Base-by-base conservation (phyloP, 2,113 vertebrate genomes). In the Rissa tridactyla region DNA sequence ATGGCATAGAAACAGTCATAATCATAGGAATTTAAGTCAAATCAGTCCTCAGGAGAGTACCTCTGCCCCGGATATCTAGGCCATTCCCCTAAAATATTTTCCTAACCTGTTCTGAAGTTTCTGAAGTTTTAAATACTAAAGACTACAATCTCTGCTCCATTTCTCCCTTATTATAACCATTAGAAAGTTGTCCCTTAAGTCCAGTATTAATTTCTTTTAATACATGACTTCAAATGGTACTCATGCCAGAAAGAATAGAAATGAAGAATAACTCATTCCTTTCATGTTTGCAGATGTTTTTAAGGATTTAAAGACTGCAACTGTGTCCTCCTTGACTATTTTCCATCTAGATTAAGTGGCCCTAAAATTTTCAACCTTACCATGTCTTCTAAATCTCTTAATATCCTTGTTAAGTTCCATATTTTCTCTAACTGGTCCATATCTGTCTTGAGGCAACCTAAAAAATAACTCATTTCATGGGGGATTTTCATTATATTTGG, bases 131-230 rank as follows among this genome's bases (percentile, higher is more conserved):
- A 29, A 66, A 25, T 83, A 51, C 40, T 78, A 52, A 72, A 92
- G 7, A 34, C 23, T 83, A 49, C 18, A 52, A 61, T 70, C 7
- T 66, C 14, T 95, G 46, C 36, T 83, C 29, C 27, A 13, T 8
- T 73, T 73, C 18, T 36, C 3, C 4, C 12, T 9, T 80, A 15
- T 60, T 60, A 77, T 2, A 88, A 34, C 0, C 0, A 18, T 47
- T 77, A 69, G 7, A 83, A 62, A 3, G 4, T 54, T 91, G 77
- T 32, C 72, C 60, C 19, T 66, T 26, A 36, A 70, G 5, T 70
- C 16, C 4, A 70, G 16, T 81, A 70, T 40, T 73, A 52, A 8
- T 62, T 75, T 91, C 2, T 61, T 91, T 71, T 64, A 76, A 58
- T 72, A 70, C 27, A 38, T 49, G 3, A 73, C 64, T 68, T 71